Conservation (phyloP, 2,888 invertebrate species). For the Polymixis lichenea region DNA sequence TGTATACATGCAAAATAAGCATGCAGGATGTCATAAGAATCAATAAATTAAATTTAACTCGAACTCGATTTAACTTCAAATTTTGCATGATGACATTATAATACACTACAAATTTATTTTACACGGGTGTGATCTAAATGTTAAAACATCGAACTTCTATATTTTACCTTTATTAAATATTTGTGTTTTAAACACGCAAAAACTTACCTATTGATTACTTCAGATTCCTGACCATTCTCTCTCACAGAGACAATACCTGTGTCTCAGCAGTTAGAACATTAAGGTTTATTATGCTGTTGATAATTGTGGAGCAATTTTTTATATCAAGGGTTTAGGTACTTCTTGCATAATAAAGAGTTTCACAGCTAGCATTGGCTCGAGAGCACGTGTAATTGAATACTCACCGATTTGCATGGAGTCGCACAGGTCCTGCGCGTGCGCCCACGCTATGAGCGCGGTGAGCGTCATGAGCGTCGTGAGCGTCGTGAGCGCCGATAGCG, state of each 20-base stretch:
- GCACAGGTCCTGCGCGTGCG: slow-evolving; percentile 26
- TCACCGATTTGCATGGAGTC: slow-evolving; percentile 28
- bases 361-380: background rate
- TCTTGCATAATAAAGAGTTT: background rate
- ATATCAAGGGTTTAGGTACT: background rate
- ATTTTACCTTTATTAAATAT: too few relatives aligned
- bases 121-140: background rate
- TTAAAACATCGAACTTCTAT: background rate
- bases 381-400: slow-evolving; percentile 3
- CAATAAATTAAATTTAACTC: too few relatives aligned
- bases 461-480: background rate
- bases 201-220: too few relatives aligned
- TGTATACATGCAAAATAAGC: too few relatives aligned
- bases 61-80: too few relatives aligned
- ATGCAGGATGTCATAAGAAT: too few relatives aligned
- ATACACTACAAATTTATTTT: too few relatives aligned
- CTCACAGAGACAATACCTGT: background rate
- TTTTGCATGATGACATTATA: too few relatives aligned
- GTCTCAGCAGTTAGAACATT: background rate
- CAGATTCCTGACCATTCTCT: background rate
- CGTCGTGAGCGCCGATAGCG: background rate
- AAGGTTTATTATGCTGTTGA: background rate
- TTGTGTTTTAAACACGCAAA: too few relatives aligned
- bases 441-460: slow-evolving; percentile 6
- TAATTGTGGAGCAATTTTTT: too few relatives aligned